Evolutionary conservation across 1,140 invertebrate species (phyloP).

Genomic region (Aporrectodea caliginosa): DNA sequence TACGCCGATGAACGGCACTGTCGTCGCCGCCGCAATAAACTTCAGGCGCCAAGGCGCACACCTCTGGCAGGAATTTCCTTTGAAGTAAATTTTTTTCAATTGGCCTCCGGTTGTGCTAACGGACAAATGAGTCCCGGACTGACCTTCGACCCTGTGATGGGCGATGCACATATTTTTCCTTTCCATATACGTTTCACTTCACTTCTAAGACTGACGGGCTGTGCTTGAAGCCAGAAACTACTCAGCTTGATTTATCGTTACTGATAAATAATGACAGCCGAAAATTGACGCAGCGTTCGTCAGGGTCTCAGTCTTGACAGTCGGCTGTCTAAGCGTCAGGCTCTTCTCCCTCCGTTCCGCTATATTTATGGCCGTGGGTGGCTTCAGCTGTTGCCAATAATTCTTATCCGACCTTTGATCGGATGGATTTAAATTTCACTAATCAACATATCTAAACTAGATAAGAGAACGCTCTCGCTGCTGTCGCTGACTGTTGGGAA

Average conservation of each 20-base stretch:
- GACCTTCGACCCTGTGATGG: no score
- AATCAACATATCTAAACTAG: not conserved
- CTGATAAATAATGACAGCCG: not conserved
- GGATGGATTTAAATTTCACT: not conserved
- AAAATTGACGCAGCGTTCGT: conserved; percentile 2
- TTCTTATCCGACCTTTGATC: not conserved
- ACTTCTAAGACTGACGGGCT: no score
- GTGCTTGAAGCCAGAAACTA: no score
- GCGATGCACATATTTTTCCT: not conserved
- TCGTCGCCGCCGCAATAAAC: not conserved
- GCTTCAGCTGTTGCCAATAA: not conserved
- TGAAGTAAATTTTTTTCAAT: not conserved
- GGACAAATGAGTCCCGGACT: not conserved
- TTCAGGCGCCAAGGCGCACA: not conserved
- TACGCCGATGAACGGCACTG: not conserved
- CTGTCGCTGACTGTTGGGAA: not conserved
- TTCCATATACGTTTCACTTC: no score
- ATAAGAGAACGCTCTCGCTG: not conserved
- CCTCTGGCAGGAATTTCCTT: not conserved
- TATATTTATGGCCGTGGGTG: not conserved
- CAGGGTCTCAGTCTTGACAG: no score
- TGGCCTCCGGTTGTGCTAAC: not conserved
- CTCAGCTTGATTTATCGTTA: not conserved
- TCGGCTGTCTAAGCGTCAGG: no score
- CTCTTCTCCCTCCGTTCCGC: no score